Evolutionary conservation across 2,113 vertebrate genomes (phyloP).

Genomic region (Thalassarche chlororhynchos): DNA sequence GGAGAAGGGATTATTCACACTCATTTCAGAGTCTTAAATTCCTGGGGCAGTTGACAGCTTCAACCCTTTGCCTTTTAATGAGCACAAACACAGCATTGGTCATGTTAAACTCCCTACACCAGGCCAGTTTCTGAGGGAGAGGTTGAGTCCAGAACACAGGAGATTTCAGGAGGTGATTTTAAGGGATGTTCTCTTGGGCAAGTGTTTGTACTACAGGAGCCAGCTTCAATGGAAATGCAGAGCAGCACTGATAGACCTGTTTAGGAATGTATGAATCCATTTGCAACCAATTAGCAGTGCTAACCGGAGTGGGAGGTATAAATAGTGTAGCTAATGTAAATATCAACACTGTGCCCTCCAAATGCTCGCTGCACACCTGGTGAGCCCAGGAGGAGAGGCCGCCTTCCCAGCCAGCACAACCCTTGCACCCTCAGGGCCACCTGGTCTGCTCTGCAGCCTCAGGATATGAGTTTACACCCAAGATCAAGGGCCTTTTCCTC

Average conservation of each 20-base stretch:
- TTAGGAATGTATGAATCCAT: not conserved
- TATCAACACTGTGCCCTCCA: not conserved
- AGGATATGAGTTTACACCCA: not conserved
- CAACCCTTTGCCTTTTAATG: not conserved
- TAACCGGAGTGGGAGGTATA: not conserved
- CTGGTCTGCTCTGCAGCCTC: not conserved
- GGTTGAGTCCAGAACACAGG: not conserved
- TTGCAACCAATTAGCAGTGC: constrained; percentile 26
- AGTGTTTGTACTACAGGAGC: not conserved
- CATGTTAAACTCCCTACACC: not conserved
- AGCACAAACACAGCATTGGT: fast-evolving
- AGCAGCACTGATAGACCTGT: not conserved
- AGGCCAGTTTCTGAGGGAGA: not conserved
- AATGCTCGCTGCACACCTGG: not conserved
- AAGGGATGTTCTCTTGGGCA: not conserved
- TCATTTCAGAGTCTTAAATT: not conserved
- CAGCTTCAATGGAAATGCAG: not conserved
- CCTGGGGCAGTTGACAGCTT: not conserved
- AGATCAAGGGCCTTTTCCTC: not conserved
- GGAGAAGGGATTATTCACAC: not conserved
- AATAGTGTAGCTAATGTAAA: not conserved
- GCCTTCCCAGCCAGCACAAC: not conserved
- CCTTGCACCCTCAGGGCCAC: not conserved
- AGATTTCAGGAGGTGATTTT: not conserved
- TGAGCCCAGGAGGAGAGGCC: not conserved